Evolutionary conservation across 1,140 invertebrate species (phyloP).

Genomic region (Argopecten irradians): DNA sequence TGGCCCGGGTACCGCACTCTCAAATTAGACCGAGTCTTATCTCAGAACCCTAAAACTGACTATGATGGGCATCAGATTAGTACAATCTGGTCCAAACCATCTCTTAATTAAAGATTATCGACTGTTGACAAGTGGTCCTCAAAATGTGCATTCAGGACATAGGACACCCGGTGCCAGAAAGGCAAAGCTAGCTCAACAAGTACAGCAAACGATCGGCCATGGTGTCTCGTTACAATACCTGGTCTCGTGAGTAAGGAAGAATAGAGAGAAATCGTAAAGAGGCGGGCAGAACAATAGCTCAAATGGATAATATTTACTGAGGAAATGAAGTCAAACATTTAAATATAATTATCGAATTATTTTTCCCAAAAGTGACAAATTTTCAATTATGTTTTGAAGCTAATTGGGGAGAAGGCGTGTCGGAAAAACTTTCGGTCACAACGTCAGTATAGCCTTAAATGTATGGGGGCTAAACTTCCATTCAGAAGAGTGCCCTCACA

Average conservation of each 20-base stretch:
- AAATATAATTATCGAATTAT: neutral
- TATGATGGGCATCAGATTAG: neutral
- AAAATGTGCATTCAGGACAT: conserved; percentile 4
- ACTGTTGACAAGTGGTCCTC: conserved; percentile 4
- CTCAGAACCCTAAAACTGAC: neutral
- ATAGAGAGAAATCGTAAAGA: neutral
- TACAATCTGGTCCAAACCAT: neutral
- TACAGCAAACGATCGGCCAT: neutral
- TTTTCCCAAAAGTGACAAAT: neutral
- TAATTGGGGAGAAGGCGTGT: conserved; percentile 1
- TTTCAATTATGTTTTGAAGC: conserved; percentile 14
- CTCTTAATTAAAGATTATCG: conserved; percentile 7
- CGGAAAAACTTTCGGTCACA: neutral
- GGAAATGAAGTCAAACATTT: neutral
- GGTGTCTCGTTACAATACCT: conserved; percentile 12
- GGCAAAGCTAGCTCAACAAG: neutral
- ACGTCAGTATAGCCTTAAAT: neutral
- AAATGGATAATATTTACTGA: neutral
- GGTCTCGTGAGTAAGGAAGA: neutral
- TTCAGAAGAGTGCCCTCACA: neutral
- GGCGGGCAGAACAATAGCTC: neutral
- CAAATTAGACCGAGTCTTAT: conserved; percentile 1
- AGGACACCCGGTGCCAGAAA: neutral
- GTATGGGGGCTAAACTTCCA: neutral
- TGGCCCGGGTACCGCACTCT: neutral